Percentiles rank a stretch among this genome's conserved stretches.
These are phyloP conservation scores for Stichopus chloronotus DNA, from an alignment of 35 echinoderm and acorn worm genomes.

Conservation along the genomic window DNA sequence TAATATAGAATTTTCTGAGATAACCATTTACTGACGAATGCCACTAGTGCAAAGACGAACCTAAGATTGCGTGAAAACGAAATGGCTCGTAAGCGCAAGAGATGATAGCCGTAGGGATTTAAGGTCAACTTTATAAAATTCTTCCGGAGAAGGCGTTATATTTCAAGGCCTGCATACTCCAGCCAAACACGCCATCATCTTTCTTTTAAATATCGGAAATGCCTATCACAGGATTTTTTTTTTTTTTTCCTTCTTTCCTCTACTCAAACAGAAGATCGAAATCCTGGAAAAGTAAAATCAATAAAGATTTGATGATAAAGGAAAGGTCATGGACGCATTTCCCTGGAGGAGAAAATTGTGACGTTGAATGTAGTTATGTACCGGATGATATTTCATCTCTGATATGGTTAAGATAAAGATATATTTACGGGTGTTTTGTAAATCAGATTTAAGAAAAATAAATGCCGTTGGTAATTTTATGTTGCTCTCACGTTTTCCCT, in stretches of 20 bases:
- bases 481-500: too few species aligned
- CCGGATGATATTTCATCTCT: not conserved
- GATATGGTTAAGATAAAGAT: not conserved
- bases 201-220: too few species aligned
- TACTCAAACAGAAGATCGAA: not conserved
- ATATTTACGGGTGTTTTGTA: too few species aligned
- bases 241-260: too few species aligned
- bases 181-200: not conserved
- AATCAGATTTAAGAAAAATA: too few species aligned
- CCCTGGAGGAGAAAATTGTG: not conserved
- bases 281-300: not conserved
- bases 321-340: not conserved
- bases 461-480: too few species aligned
- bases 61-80: too few species aligned
- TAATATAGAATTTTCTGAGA: too few species aligned
- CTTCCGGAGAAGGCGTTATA: not conserved
- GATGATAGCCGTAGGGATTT: not conserved
- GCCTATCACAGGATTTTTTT: too few species aligned
- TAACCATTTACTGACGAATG: too few species aligned
- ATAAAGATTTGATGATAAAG: not conserved
- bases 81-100: not conserved
- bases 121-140: not conserved
- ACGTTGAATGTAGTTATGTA: not conserved
- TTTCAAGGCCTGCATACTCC: not conserved
- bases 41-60: too few species aligned